Base-by-base conservation (phyloP, 2,888 invertebrate genomes). In the Ophioninae sp. region DNA sequence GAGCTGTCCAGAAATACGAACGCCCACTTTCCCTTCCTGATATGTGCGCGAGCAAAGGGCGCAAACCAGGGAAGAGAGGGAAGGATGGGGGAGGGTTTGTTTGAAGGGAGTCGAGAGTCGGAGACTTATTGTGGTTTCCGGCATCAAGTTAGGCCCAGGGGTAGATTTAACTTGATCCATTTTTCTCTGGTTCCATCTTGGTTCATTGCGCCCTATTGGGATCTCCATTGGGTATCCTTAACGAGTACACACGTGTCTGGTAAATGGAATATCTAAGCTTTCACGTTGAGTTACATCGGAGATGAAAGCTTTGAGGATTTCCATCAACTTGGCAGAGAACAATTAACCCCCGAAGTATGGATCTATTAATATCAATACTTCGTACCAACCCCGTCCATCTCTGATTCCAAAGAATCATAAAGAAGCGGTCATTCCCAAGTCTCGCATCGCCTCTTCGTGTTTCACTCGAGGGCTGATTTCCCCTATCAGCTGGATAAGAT, bases 141-240 rank as follows among this genome's bases (percentile, higher is more conserved):
- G 59, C 57, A 21, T 23, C 50, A 81, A 81, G 83, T 80, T 83
- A 67, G 69, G 65, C 77, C 77, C 77, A 67, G 77, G 69, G 74
- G 81, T 74, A 69, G 83, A 69, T 81, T 83, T 70, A 83, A 69
- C 81, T 77, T 81, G 77, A 81, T 78, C 77, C 70, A 64, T 73
- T 39, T 74, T 69, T 39, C 59, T 30, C 23, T 64, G 62, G 30
- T 44, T 50, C 20, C 59, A 44, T 70, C 69, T 69, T 57, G 23
- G 20, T 75, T 59, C 23, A 59, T 13, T 30, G 8, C 20, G 8
- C 30, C 65, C 62, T 56, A 50, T 50, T 70, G 65, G 20, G 6
- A 57, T 37, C 41, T 56, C 61, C 61, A 64, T 64, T 70, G n/a
- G 23, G 50, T 75, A 30, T 72, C 75, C 61, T 68, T 69, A 59